phyloP scores from a whole-genome alignment of 2,113 vertebrate species.

The Cinclus mexicanus region DNA sequence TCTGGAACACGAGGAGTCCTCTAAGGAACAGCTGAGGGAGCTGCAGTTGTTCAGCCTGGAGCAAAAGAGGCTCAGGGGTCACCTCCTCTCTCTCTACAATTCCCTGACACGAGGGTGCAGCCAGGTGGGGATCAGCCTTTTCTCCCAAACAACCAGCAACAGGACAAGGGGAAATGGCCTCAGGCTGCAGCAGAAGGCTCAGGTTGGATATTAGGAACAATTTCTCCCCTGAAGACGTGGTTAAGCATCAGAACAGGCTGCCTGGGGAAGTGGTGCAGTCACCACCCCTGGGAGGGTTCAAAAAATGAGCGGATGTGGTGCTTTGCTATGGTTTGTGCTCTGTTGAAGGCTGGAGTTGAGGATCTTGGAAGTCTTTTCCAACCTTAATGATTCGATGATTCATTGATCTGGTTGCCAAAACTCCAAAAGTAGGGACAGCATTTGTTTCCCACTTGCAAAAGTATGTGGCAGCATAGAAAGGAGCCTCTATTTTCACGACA shows the following conservation, averaged over 20 bases:
- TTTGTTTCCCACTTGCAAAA: not conserved
- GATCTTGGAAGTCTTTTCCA: not conserved
- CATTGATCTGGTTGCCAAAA: not conserved
- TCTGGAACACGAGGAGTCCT: not conserved
- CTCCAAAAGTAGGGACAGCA: not conserved
- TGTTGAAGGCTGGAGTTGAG: not conserved
- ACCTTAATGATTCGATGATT: not conserved
- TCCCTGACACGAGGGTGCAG: not conserved
- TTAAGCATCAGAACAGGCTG: not conserved
- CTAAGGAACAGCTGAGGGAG: not conserved
- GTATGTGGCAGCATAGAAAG: not conserved
- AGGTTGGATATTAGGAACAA: not conserved
- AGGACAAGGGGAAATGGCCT: not conserved
- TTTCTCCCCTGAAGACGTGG: not conserved
- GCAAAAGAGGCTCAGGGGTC: not conserved
- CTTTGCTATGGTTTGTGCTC: not conserved
- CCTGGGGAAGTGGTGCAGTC: not conserved
- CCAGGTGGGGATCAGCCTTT: not conserved
- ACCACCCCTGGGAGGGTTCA: not conserved
- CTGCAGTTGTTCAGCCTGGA: not conserved
- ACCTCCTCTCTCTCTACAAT: not conserved
- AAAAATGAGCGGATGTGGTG: accelerated
- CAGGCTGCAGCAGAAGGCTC: not conserved
- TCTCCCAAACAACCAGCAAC: accelerated
- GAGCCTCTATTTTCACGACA: not conserved